Evolutionary conservation across 1,140 invertebrate species (phyloP).

Genomic region (Bombyx mandarina): DNA sequence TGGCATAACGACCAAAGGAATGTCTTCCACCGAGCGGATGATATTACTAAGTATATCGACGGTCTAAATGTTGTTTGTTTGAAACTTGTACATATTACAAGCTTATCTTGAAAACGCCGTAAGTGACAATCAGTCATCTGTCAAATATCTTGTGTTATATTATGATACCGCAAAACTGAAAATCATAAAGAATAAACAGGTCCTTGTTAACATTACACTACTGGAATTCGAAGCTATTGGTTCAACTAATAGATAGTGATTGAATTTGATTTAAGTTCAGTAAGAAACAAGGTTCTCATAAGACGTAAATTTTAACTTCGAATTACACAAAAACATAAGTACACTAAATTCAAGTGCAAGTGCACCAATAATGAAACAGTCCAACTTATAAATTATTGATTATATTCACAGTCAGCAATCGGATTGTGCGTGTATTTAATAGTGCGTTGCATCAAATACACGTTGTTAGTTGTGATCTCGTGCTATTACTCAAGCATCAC

Average conservation of each 20-base stretch:
- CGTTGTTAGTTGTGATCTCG: slow-evolving; percentile 21
- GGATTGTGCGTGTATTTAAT: slow-evolving; percentile 16
- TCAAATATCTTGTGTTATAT: too few relatives aligned
- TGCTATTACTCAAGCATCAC: slow-evolving; percentile 32
- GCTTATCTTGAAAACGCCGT: too few relatives aligned
- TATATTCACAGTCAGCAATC: not conserved
- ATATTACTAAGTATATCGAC: too few relatives aligned
- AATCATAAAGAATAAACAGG: too few relatives aligned
- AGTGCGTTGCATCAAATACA: slow-evolving; percentile 27
- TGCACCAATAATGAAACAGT: not conserved
- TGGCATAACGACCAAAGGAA: too few relatives aligned
- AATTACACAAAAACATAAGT: not conserved
- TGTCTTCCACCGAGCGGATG: too few relatives aligned
- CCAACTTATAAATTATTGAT: not conserved
- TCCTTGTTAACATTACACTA: too few relatives aligned
- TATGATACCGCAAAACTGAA: too few relatives aligned
- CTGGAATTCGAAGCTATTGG: too few relatives aligned
- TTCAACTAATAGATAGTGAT: not conserved
- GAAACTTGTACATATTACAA: too few relatives aligned
- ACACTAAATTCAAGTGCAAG: not conserved
- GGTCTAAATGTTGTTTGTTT: too few relatives aligned
- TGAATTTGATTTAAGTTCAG: not conserved
- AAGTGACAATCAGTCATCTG: too few relatives aligned
- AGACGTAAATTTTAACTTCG: not conserved
- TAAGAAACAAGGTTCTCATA: not conserved